A percentile compares a stretch with the other conserved stretches of the same genome.
Conservation (phyloP, 2,888 invertebrate species). For the Calliphora vomitoria region DNA sequence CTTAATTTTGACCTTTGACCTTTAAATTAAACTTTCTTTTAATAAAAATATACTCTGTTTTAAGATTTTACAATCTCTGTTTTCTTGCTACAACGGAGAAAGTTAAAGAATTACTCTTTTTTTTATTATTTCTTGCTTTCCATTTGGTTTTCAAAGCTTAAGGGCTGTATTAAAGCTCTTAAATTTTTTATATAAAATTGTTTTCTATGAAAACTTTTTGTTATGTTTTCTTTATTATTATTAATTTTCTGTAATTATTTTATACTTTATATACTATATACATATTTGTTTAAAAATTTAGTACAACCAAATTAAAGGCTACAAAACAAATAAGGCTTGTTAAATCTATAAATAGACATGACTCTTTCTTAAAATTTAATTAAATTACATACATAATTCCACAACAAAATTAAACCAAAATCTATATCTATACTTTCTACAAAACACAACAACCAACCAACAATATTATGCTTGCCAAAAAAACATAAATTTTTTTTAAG, state of each 20-base stretch:
- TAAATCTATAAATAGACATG: not conserved
- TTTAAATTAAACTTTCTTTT: too few relatives aligned
- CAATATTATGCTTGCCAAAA: slow-evolving; percentile 68
- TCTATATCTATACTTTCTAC: too few relatives aligned
- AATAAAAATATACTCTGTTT: too few relatives aligned
- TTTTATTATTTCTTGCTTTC: not conserved
- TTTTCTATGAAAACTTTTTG: slow-evolving; percentile 74
- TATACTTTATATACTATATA: not conserved
- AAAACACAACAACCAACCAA: slow-evolving; percentile 35
- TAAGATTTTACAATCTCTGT: too few relatives aligned
- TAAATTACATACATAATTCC: not conserved
- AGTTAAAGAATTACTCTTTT: not conserved
- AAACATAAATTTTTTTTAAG: not conserved
- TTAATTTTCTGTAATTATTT: not conserved
- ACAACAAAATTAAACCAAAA: too few relatives aligned
- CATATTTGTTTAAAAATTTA: slow-evolving; percentile 1
- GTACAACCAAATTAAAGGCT: slow-evolving; percentile 3
- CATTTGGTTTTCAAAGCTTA: not conserved
- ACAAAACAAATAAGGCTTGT: slow-evolving; percentile 26
- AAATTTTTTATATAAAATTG: slow-evolving; percentile 48
- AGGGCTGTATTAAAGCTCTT: not conserved
- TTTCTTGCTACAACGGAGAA: too few relatives aligned
- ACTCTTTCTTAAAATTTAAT: slow-evolving; percentile 37
- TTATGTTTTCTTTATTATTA: slow-evolving; percentile 70
- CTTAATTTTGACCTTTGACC: too few relatives aligned